These are phyloP conservation scores for Campylomormyrus tamandua DNA, from an alignment of 2,113 vertebrate genomes.

Conservation along the genomic window DNA sequence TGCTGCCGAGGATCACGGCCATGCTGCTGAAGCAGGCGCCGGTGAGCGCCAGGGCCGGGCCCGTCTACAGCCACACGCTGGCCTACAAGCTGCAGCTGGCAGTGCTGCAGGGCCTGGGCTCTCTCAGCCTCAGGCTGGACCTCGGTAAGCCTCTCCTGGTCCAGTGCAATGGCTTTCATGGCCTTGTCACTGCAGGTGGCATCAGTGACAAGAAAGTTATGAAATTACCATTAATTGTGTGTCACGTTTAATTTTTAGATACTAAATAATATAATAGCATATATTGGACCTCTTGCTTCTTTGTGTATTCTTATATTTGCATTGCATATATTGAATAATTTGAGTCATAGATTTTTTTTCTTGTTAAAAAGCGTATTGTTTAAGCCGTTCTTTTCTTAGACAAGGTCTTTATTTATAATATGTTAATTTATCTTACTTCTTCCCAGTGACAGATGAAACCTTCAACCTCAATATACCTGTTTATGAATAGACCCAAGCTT, in stretches of 20 bases:
- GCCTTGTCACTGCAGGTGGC: background rate
- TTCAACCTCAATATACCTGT: background rate
- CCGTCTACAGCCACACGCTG: constrained; percentile 74
- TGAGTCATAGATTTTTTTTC: background rate
- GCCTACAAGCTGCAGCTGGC: constrained; percentile 87
- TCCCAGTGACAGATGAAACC: background rate
- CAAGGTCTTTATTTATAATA: background rate
- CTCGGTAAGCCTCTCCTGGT: constrained; percentile 64
- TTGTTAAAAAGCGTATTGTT: background rate
- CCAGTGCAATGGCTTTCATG: background rate
- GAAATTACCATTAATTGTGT: background rate
- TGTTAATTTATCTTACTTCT: background rate
- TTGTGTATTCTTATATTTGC: background rate
- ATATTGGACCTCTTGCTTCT: background rate
- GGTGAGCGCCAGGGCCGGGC: constrained; percentile 71
- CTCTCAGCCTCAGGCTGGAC: constrained; percentile 72
- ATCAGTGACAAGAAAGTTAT: background rate
- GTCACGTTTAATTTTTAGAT: background rate
- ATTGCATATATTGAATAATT: background rate
- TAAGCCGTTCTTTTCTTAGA: no score
- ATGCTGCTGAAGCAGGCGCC: constrained; percentile 74
- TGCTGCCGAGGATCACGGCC: constrained; percentile 72
- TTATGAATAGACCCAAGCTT: background rate
- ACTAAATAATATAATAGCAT: background rate
- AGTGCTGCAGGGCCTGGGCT: constrained; percentile 77